phyloP scores from a whole-genome alignment of 2,888 invertebrate species.

The Drosophila robusta region DNA sequence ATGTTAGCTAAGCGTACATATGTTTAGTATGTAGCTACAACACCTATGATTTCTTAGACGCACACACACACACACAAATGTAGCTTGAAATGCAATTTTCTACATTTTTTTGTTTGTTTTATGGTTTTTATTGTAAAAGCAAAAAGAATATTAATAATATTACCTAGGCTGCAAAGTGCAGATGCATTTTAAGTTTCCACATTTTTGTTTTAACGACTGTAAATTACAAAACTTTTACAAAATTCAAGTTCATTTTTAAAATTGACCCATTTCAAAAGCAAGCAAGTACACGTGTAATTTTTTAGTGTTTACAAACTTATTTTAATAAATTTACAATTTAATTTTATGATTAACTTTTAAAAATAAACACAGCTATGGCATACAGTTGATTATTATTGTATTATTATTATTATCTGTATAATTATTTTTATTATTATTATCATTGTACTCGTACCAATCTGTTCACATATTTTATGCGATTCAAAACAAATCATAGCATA shows the following conservation, averaged over 20 bases:
- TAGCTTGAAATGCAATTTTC: constrained; percentile 63
- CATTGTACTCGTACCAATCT: constrained; percentile 26
- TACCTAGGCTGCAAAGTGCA: constrained; percentile 35
- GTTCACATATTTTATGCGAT: constrained; percentile 10
- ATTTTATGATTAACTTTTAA: constrained; percentile 60
- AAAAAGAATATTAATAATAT: constrained; percentile 1
- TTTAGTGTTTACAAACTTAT: constrained; percentile 45
- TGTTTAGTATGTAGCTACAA: constrained; percentile 34
- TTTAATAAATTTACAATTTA: constrained; percentile 47
- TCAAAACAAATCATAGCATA: constrained; percentile 43
- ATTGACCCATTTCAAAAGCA: constrained; percentile 39
- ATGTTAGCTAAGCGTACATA: constrained; percentile 28
- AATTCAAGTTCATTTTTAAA: constrained; percentile 21
- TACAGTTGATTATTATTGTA: constrained; percentile 56
- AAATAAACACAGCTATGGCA: constrained; percentile 55
- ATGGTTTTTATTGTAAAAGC: constrained; percentile 27
- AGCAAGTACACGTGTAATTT: constrained; percentile 31
- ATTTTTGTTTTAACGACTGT: constrained; percentile 47
- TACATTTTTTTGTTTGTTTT: constrained; percentile 45
- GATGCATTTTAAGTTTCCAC: constrained; percentile 37
- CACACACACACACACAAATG: constrained; percentile 25
- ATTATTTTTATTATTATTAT: constrained; percentile 24
- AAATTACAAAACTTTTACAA: constrained; percentile 39
- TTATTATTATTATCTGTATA: constrained; percentile 44
- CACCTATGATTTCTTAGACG: constrained; percentile 22